Base-by-base conservation (phyloP, 2,113 vertebrate species). In the Aptenodytes forsteri region DNA sequence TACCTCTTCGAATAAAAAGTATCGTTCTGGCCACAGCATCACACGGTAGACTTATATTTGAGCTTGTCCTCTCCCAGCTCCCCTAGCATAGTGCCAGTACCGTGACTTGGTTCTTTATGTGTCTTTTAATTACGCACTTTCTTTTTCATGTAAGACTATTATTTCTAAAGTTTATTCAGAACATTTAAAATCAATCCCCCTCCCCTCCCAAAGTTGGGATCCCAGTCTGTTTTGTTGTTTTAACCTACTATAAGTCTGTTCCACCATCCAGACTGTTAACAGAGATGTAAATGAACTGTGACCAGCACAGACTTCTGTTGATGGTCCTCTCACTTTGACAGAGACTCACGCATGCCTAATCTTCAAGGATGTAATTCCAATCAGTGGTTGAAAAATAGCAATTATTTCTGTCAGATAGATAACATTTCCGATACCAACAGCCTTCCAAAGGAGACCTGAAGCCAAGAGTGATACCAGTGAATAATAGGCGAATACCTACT, bases 401-500 rank as follows among this genome's bases (percentile, higher is more conserved):
- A 91, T 87, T 95, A 87, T 72, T 93, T 65, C 36, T 80, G 77
- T 69, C 46, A 71, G 38, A 87, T 52, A 94, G 40, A 22, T 89
- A 91, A 89, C 1, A 64, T 52, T 91, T 66, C 56, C 79, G 89
- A 92, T 91, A 85, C 42, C 11, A 27, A 38, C 10, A 42, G 46
- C 34, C 87, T 71, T 34, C 87, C 73, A 52, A 76, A 84, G 46
- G 20, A 93, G 70, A 78, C 26, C 56, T 77, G 46, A 83, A 91
- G 84, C 65, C 89, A 89, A 49, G 56, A 91, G 27, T 16, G 80
- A 97, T 85, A 92, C 91, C 44, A 72, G 54, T 87, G 89, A 91
- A 85, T 91, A 95, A 87, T 14, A 79, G 65, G 26, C 6, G 0
- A 91, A 79, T 76, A 82, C 52, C 65, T 87, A 55, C 76, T 94